phyloP scores from a whole-genome alignment of 2,113 vertebrate species.

The Lophochroa leadbeateri region DNA sequence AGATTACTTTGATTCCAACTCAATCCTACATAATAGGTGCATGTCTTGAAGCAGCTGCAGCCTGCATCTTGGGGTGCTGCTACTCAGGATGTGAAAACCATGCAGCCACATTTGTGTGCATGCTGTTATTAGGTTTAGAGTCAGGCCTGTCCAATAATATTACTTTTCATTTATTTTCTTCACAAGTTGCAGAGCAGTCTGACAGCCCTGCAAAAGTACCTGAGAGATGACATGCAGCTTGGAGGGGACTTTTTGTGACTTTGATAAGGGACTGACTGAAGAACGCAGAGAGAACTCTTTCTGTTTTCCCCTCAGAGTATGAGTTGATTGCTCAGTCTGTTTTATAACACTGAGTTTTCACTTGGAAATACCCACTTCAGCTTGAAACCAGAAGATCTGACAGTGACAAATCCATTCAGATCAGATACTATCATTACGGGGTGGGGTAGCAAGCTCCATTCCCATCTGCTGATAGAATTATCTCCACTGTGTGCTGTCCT shows the following conservation, averaged over 20 bases:
- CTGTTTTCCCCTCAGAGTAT: not conserved
- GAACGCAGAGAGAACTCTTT: not conserved
- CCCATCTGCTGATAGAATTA: constrained; percentile 28
- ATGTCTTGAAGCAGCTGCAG: not conserved
- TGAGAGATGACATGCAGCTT: not conserved
- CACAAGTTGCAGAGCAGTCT: not conserved
- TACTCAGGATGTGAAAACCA: not conserved
- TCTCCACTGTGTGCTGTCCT: not conserved
- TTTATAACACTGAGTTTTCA: not conserved
- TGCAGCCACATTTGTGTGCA: not conserved
- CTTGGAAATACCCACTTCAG: not conserved
- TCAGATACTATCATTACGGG: not conserved
- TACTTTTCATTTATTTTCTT: not conserved
- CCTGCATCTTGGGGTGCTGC: not conserved
- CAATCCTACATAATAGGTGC: not conserved
- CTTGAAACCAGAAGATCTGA: constrained; percentile 21
- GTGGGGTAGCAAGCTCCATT: not conserved
- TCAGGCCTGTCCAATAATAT: not conserved
- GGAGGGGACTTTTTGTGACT: not conserved
- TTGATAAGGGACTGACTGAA: not conserved
- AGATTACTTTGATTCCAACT: not conserved
- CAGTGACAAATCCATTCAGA: constrained; percentile 13
- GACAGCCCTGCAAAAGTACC: not conserved
- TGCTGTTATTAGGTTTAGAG: not conserved
- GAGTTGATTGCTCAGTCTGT: not conserved